Evolutionary conservation across 2,113 vertebrate species (phyloP).

Genomic region (Trochalopteron elliotii): DNA sequence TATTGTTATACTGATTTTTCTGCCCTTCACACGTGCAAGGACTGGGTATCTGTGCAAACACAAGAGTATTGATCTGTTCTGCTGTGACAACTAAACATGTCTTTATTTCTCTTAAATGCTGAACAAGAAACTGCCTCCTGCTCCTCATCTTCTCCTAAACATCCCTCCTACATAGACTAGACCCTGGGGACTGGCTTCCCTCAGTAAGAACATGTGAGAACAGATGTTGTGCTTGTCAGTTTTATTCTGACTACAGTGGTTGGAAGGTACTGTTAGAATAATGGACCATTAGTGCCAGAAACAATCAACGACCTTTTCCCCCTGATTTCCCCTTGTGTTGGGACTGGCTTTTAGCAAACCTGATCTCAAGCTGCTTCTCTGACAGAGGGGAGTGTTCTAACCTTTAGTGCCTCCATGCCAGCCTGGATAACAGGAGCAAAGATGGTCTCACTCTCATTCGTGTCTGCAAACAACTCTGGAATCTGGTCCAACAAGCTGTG

Average conservation of each 20-base stretch:
- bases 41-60: neutral
- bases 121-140: neutral
- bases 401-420: slow-evolving; percentile 94
- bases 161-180: neutral
- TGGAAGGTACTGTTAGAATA: neutral
- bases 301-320: neutral
- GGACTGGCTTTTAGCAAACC: neutral
- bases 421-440: slow-evolving; percentile 93
- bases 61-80: neutral
- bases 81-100: neutral
- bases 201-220: neutral
- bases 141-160: neutral
- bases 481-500: slow-evolving; percentile 92
- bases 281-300: neutral
- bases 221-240: neutral
- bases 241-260: neutral
- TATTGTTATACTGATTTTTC: neutral
- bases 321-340: neutral
- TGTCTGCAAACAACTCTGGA: slow-evolving; percentile 95
- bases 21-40: accelerated
- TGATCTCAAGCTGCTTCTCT: neutral
- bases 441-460: slow-evolving; percentile 91
- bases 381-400: slow-evolving; percentile 56
- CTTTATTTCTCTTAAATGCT: neutral
- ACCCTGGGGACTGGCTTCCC: neutral